Conservation (phyloP, 2,113 vertebrate genomes). For the Suncus etruscus region DNA sequence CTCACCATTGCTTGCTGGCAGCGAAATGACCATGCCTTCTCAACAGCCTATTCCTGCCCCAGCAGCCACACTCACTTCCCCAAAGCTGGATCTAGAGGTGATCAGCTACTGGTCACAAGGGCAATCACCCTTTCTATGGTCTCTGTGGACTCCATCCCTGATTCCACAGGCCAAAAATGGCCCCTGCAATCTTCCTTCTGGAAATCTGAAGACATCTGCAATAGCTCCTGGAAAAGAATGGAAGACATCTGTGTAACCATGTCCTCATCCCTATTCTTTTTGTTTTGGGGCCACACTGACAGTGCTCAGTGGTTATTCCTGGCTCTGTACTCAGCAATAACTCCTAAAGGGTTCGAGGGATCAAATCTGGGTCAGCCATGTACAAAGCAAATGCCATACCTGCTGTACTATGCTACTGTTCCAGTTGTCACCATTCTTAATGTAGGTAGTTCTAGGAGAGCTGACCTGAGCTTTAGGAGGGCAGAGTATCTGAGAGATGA, state of each 20-base stretch:
- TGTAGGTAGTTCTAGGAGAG: neutral
- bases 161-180: conserved; percentile 41
- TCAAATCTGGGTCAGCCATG: too few species aligned
- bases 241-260: neutral
- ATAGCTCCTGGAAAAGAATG: conserved; percentile 67
- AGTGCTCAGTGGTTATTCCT: too few species aligned
- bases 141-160: conserved; percentile 50
- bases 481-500: too few species aligned
- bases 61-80: conserved; percentile 71
- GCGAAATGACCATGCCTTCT: conserved; percentile 49
- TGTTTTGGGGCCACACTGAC: too few species aligned
- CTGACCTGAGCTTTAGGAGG: too few species aligned
- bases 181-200: conserved; percentile 49
- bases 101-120: conserved; percentile 46
- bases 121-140: neutral
- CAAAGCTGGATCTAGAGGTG: conserved; percentile 17
- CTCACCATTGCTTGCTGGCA: conserved; percentile 40
- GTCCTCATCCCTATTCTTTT: too few species aligned
- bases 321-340: too few species aligned
- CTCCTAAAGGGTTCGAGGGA: too few species aligned
- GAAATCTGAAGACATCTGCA: conserved; percentile 59
- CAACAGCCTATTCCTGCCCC: neutral
- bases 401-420: too few species aligned
- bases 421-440: neutral
- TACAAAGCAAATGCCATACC: too few species aligned